phyloP scores from a whole-genome alignment of 1,140 invertebrate genomes.

The Listronotus bonariensis region DNA sequence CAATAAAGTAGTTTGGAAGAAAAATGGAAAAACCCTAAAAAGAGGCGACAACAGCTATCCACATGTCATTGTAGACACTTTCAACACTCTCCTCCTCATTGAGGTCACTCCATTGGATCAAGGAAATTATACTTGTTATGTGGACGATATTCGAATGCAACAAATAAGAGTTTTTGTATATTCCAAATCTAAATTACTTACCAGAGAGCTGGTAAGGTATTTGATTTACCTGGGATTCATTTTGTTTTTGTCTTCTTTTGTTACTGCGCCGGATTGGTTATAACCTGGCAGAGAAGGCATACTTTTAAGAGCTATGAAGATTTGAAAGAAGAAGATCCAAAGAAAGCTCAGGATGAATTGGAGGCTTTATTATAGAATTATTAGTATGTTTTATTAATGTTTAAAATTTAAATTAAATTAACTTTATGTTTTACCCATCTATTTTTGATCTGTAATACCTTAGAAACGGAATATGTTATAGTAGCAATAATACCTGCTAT shows the following conservation, averaged over 20 bases:
- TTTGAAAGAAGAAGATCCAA: conserved; percentile 42
- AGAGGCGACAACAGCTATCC: conserved; percentile 56
- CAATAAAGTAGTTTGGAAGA: conserved; percentile 58
- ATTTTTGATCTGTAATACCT: too few relatives aligned
- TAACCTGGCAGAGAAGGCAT: conserved; percentile 53
- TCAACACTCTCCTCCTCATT: conserved; percentile 62
- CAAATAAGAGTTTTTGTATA: conserved; percentile 58
- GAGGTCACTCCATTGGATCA: conserved; percentile 59
- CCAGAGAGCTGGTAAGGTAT: conserved; percentile 58
- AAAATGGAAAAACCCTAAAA: conserved; percentile 55
- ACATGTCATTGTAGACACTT: conserved; percentile 60
- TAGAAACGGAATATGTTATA: too few relatives aligned
- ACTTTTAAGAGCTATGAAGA: conserved; percentile 52
- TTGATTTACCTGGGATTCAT: conserved; percentile 62
- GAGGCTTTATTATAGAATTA: too few relatives aligned
- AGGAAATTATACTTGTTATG: conserved; percentile 63
- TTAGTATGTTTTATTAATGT: too few relatives aligned
- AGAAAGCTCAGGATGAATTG: neutral
- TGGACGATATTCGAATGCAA: conserved; percentile 60
- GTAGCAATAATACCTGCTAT: too few relatives aligned
- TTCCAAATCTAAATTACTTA: conserved; percentile 35
- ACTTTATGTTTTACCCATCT: too few relatives aligned
- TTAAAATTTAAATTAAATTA: too few relatives aligned
- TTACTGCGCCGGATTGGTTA: conserved; percentile 61
- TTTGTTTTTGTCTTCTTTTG: conserved; percentile 57